phyloP scores from a whole-genome alignment of 2,113 vertebrate genomes.

The Poecile atricapillus region DNA sequence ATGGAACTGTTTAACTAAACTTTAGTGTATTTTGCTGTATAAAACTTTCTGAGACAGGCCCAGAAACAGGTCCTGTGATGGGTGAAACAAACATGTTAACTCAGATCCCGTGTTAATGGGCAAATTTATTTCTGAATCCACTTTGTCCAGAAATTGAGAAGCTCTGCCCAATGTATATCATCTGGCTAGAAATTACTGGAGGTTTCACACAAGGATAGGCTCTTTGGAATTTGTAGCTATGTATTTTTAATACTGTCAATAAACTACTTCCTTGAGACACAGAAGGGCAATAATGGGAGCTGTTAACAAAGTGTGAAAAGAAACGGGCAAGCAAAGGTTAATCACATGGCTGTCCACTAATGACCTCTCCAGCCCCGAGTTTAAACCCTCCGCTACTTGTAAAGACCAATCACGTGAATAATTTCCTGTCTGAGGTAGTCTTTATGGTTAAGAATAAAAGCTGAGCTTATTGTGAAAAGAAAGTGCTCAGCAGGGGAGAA shows the following conservation, averaged over 20 bases:
- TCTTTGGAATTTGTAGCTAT: conserved; percentile 73
- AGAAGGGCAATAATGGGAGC: conserved; percentile 76
- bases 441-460: conserved; percentile 86
- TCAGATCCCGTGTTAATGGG: neutral
- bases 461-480: conserved; percentile 79
- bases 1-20: neutral
- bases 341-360: conserved; percentile 84
- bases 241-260: conserved; percentile 84
- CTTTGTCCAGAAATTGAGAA: conserved; percentile 25
- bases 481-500: conserved; percentile 78
- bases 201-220: conserved; percentile 22
- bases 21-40: neutral
- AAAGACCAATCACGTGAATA: conserved; percentile 89
- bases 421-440: conserved; percentile 88
- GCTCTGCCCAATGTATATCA: neutral
- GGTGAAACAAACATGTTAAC: neutral
- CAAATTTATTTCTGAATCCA: conserved; percentile 5
- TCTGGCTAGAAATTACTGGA: conserved; percentile 23
- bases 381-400: conserved; percentile 80
- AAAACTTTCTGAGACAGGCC: neutral
- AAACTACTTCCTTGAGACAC: conserved; percentile 79
- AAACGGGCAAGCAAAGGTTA: conserved; percentile 83
- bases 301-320: conserved; percentile 87
- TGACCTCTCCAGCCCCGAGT: conserved; percentile 81
- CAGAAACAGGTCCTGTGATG: neutral